Percentiles rank a stretch among this genome's conserved stretches.
phyloP scores from a whole-genome alignment of 1,140 invertebrate species.

The Ridgeia piscesae region DNA sequence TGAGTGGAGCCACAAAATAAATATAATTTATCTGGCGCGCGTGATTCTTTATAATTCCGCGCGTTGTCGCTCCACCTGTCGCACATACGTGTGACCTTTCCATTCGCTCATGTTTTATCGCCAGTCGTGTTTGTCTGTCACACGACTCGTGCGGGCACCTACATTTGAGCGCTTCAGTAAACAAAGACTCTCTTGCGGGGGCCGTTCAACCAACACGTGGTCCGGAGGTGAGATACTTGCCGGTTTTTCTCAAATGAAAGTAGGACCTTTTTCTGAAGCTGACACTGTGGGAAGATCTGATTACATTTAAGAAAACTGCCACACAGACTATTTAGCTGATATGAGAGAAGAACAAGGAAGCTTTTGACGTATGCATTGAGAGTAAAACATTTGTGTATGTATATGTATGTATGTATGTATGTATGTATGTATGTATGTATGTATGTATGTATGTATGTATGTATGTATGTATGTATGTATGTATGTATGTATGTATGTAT shows the following conservation, averaged over 20 bases:
- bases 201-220: neutral
- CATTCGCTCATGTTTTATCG: neutral
- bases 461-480: too few relatives aligned
- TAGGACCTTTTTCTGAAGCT: neutral
- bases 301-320: neutral
- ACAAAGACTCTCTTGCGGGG: neutral
- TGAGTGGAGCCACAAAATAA: neutral
- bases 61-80: neutral
- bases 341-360: too few relatives aligned
- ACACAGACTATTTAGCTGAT: too few relatives aligned
- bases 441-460: too few relatives aligned
- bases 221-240: neutral
- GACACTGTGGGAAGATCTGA: neutral
- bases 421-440: too few relatives aligned
- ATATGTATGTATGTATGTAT: too few relatives aligned
- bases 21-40: neutral
- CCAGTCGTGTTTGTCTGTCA: neutral
- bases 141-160: neutral
- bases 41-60: neutral
- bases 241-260: neutral
- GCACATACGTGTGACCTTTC: neutral
- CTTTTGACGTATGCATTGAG: too few relatives aligned
- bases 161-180: neutral
- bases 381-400: neutral
- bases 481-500: too few relatives aligned